Evolutionary conservation across 2,888 invertebrate genomes (phyloP).

Genomic region (Polymixis lichenea): DNA sequence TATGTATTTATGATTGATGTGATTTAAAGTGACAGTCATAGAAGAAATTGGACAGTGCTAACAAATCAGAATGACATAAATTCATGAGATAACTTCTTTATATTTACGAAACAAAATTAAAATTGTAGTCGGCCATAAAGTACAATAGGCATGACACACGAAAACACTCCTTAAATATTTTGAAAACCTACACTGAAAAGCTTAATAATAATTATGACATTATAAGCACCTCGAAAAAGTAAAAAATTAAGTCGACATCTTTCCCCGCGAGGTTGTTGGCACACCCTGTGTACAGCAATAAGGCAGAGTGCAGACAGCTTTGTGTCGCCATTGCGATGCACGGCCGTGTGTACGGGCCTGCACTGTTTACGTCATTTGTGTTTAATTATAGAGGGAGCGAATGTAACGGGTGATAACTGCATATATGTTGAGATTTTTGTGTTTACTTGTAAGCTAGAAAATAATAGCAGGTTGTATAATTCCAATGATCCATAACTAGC

Average conservation of each 20-base stretch:
- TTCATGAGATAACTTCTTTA: not conserved
- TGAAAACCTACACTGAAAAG: not conserved
- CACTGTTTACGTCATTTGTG: conserved; percentile 80
- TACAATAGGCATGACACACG: not conserved
- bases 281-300: conserved; percentile 82
- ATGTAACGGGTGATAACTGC: conserved; percentile 64
- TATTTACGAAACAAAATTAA: no score
- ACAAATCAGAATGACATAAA: not conserved
- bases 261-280: conserved; percentile 30
- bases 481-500: no score
- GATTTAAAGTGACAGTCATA: no score
- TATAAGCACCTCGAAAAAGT: not conserved
- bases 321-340: conserved; percentile 83
- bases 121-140: not conserved
- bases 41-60: not conserved
- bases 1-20: no score
- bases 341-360: conserved; percentile 68
- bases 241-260: not conserved
- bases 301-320: conserved; percentile 87
- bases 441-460: conserved; percentile 5
- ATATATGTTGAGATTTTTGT: conserved; percentile 21
- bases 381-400: conserved; percentile 78
- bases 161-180: not conserved
- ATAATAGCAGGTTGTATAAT: not conserved
- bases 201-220: no score